A percentile compares a stretch with the other conserved stretches of the same genome.
phyloP scores from a whole-genome alignment of 1,140 invertebrate species.

The Psilanteris sp. region DNA sequence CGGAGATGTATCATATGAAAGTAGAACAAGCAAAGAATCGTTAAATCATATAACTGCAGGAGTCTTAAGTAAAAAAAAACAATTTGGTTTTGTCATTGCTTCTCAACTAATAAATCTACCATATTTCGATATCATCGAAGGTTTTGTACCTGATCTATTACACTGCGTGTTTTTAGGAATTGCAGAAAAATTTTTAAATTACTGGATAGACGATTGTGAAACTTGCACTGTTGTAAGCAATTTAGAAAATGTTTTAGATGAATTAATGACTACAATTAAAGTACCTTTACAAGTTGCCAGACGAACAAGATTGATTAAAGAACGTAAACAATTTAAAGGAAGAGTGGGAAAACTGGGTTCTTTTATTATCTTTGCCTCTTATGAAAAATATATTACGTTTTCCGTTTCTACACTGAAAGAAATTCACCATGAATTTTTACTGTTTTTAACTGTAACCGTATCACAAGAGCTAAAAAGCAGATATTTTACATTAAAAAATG shows the following conservation, averaged over 20 bases:
- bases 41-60: background rate
- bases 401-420: too few relatives aligned
- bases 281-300: constrained; percentile 20
- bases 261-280: constrained; percentile 12
- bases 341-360: background rate
- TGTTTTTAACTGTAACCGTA: too few relatives aligned
- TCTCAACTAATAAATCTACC: constrained; percentile 11
- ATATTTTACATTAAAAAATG: too few relatives aligned
- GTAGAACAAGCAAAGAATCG: constrained; percentile 1
- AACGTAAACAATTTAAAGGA: background rate
- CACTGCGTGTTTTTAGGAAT: constrained; percentile 9
- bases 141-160: constrained; percentile 30
- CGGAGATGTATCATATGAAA: constrained; percentile 10
- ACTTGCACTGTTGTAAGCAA: constrained; percentile 1
- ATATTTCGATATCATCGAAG: constrained; percentile 25
- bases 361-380: background rate
- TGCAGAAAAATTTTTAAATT: constrained; percentile 18
- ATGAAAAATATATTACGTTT: too few relatives aligned
- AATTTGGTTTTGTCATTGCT: constrained; percentile 6
- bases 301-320: constrained; percentile 7
- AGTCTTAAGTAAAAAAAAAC: background rate
- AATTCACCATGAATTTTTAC: too few relatives aligned
- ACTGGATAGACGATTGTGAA: constrained; percentile 8
- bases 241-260: constrained; percentile 4
- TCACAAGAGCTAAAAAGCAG: too few relatives aligned